A percentile compares a stretch with the other conserved stretches of the same genome.
phyloP scores from a whole-genome alignment of 2,797 vertebrate genomes.

The Australoheros facetus region DNA sequence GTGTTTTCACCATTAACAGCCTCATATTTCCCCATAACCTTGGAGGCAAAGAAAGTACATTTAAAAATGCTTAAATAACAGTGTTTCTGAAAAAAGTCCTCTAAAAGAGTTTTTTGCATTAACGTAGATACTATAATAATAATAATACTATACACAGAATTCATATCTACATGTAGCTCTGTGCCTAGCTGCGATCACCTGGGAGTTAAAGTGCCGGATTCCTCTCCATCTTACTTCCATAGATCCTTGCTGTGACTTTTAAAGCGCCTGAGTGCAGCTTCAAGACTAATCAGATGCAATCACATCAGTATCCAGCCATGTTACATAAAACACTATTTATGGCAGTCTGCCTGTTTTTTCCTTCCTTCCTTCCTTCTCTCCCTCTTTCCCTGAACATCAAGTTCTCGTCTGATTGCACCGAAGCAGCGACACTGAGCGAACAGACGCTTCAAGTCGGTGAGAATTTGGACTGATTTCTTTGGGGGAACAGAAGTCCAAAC shows the following conservation, averaged over 20 bases:
- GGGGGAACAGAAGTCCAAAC: neutral
- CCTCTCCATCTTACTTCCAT: neutral
- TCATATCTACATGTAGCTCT: neutral
- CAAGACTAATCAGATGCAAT: slow-evolving; percentile 69
- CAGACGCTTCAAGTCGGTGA: neutral
- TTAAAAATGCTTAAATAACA: neutral
- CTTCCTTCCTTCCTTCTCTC: neutral
- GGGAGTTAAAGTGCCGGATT: too few species aligned
- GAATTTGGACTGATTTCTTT: neutral
- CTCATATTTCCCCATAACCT: too few species aligned
- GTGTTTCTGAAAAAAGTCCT: neutral
- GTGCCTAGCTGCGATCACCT: too few species aligned
- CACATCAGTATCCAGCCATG: slow-evolving; percentile 62
- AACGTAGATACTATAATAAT: neutral
- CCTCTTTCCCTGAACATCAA: slow-evolving; percentile 12
- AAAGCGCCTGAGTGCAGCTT: slow-evolving; percentile 52
- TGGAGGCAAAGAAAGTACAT: neutral
- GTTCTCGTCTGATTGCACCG: neutral
- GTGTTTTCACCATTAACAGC: too few species aligned
- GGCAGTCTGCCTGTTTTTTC: slow-evolving; percentile 24
- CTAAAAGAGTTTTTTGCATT: too few species aligned
- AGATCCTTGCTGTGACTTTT: slow-evolving; percentile 41
- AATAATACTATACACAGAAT: neutral
- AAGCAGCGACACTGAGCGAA: neutral
- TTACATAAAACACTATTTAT: slow-evolving; percentile 69